Evolutionary conservation across 1,140 invertebrate species (phyloP).

Genomic region (Brachionus angularis): DNA sequence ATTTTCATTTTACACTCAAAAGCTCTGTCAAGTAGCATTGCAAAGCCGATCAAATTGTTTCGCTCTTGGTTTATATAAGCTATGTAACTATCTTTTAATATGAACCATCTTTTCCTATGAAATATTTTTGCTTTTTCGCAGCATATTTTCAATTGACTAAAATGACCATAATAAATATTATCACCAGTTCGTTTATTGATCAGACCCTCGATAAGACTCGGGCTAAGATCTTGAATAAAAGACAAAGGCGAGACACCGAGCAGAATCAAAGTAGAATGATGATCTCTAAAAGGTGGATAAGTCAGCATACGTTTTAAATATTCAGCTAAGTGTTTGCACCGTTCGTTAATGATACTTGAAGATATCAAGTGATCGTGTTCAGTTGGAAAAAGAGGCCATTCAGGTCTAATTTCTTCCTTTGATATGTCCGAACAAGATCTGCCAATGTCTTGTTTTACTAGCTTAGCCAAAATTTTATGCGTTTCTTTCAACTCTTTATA

Average conservation of each 20-base stretch:
- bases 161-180: constrained; percentile 32
- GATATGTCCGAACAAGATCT: constrained; percentile 25
- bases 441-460: constrained; percentile 32
- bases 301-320: constrained; percentile 17
- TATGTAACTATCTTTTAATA: constrained; percentile 41
- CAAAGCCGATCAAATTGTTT: constrained; percentile 6
- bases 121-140: constrained; percentile 25
- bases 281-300: constrained; percentile 39
- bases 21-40: constrained; percentile 28
- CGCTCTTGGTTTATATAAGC: constrained; percentile 10
- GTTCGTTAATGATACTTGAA: constrained; percentile 2
- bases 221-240: constrained; percentile 1
- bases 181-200: constrained; percentile 34
- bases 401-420: constrained; percentile 10
- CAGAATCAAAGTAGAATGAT: neutral
- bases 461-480: constrained; percentile 1
- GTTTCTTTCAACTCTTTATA: constrained; percentile 37
- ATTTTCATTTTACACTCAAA: constrained; percentile 11
- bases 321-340: constrained; percentile 26
- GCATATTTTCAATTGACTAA: constrained; percentile 28
- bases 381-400: constrained; percentile 39
- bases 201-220: neutral
- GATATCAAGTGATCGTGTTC: constrained; percentile 35
- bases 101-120: constrained; percentile 30
- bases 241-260: constrained; percentile 21